phyloP scores from a whole-genome alignment of 1,140 invertebrate species.

The Holcopasites calliopsidis region DNA sequence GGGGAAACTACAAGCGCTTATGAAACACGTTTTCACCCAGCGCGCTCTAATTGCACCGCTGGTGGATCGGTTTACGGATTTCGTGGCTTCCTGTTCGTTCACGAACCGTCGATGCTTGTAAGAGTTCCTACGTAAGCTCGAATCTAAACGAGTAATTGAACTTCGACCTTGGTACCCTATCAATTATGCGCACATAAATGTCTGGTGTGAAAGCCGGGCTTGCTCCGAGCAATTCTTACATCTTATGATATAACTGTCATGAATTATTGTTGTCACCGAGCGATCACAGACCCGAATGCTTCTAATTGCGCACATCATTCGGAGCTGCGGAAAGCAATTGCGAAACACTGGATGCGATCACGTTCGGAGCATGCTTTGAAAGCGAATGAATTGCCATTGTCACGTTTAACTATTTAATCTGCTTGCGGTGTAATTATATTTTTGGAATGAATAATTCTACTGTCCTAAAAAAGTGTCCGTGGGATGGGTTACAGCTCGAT shows the following conservation, averaged over 20 bases:
- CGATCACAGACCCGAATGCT: background rate
- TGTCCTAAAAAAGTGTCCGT: too few relatives aligned
- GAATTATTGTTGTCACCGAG: background rate
- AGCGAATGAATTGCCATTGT: too few relatives aligned
- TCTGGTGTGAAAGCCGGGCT: background rate
- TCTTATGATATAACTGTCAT: background rate
- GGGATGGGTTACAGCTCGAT: background rate
- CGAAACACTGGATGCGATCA: background rate
- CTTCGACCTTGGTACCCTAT: background rate
- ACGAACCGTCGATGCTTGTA: background rate
- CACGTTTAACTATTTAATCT: too few relatives aligned
- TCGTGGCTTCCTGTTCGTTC: background rate
- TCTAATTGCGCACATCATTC: too few relatives aligned
- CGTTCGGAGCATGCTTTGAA: too few relatives aligned
- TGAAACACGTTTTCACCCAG: background rate
- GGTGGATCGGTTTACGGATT: background rate
- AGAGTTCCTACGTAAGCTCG: background rate
- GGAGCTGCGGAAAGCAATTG: background rate
- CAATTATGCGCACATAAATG: background rate
- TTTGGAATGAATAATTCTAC: slow-evolving; percentile 3
- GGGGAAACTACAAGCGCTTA: background rate
- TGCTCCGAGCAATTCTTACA: background rate
- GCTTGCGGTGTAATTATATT: background rate
- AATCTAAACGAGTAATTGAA: background rate
- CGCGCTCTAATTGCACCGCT: background rate